These are phyloP conservation scores for Hetaerina titia DNA, from an alignment of 2,888 invertebrate genomes.

Conservation along the genomic window DNA sequence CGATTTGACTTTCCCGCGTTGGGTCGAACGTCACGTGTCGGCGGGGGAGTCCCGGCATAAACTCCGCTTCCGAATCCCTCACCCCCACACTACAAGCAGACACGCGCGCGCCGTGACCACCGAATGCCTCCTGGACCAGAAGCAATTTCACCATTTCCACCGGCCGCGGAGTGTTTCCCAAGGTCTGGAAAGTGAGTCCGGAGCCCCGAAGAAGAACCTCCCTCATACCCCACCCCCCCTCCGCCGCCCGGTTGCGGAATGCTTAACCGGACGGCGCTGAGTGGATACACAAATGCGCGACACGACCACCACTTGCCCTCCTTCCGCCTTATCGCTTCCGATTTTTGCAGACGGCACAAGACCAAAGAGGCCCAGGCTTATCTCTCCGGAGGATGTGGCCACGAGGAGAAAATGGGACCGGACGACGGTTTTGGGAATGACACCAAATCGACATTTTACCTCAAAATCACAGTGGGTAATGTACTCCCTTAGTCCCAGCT, in stretches of 20 bases:
- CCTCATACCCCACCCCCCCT: neutral
- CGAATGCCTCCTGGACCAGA: neutral
- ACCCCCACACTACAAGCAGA: neutral
- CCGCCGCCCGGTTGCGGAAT: neutral
- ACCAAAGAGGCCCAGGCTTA: no score
- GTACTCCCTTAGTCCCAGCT: no score
- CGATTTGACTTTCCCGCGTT: neutral
- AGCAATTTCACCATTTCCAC: neutral
- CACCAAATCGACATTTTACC: neutral
- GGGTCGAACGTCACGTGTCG: conserved; percentile 1
- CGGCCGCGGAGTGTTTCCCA: neutral
- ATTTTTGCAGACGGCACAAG: neutral
- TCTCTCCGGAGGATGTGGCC: neutral
- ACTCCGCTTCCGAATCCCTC: neutral
- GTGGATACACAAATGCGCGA: neutral
- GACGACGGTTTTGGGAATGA: no score
- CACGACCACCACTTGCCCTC: neutral
- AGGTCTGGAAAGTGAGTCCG: neutral
- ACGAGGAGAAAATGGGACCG: neutral
- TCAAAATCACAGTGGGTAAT: neutral
- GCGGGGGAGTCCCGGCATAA: neutral
- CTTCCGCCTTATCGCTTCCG: neutral
- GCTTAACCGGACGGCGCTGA: neutral
- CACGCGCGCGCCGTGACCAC: neutral
- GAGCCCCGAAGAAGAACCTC: neutral